Base-by-base conservation (phyloP, 1,140 invertebrate genomes). In the silkworm (Bombyx mori) region DNA sequence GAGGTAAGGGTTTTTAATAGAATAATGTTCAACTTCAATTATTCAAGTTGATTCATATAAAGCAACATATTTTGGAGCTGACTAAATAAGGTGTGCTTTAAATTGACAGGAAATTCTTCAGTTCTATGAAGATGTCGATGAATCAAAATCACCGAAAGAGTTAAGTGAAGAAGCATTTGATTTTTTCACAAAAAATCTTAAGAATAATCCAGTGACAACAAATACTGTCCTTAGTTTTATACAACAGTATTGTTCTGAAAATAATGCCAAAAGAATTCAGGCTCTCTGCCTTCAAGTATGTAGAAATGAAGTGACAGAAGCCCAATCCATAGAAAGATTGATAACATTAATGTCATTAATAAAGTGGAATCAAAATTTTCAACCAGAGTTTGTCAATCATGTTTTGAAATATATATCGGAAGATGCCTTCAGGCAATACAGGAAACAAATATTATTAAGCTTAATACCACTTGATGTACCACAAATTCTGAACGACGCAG, bases 361-460 rank as follows among this genome's bases (percentile, higher is more conserved):
- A 45, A 76, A 65, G 73, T 83, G 77, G 73, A 63, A 80, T 57
- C 66, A 81, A 42, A 63, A 70, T 22, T 76, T 70, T 52, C 52
- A 79, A 43, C 60, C 73, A 8, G 56, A 71, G 42, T 86, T 82
- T 53, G 62, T 63, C 7, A 68, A 77, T 52, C 61, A 82, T 47
- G 69, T 85, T 45, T 59, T 87, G 9, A 77, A 69, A 53, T 70
- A 67, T 47, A 66, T 84, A 49, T 71, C 73, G 44, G 71, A 73
- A 54, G 82, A 85, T 48, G 56, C 57, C 45, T 82, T 71, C 45
- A 75, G 72, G 57, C 84, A 84, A 62, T 74, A 77, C 42, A 77
- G 73, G 58, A 87, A 87, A 62, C 82, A 84, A 69, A 77, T 87
- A 43, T 62, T 87, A 9, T 69, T 87, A 1, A 80, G 78, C 44